A percentile compares a stretch with the other conserved stretches of the same genome.
phyloP scores from a whole-genome alignment of 1,140 invertebrate genomes.

The Saxidomus purpurata region DNA sequence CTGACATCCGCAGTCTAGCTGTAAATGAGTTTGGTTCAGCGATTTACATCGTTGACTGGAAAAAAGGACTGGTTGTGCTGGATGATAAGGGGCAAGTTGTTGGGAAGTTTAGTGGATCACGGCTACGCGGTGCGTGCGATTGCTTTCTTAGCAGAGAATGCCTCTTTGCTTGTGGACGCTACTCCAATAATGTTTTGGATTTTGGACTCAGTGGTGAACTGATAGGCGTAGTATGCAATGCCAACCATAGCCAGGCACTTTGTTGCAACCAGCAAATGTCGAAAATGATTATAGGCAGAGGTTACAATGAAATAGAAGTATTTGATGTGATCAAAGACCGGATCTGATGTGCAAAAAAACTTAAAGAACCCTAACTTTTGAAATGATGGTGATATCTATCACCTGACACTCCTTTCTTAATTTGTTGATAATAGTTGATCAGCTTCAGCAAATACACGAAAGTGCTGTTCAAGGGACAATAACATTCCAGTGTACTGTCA shows the following conservation, averaged over 20 bases:
- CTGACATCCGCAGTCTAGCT: neutral
- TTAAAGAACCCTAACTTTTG: too few relatives aligned
- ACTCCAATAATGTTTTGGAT: neutral
- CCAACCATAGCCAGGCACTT: neutral
- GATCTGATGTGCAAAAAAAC: too few relatives aligned
- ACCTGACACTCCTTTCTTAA: too few relatives aligned
- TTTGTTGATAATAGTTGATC: too few relatives aligned
- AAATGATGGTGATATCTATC: too few relatives aligned
- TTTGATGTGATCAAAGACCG: neutral
- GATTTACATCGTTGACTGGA: neutral
- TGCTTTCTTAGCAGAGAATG: neutral
- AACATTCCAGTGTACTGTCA: too few relatives aligned
- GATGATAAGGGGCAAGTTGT: neutral
- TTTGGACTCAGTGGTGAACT: neutral
- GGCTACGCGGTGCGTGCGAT: neutral
- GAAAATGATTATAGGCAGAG: neutral
- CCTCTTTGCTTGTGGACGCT: neutral
- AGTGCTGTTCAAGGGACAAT: too few relatives aligned
- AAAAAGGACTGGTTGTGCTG: neutral
- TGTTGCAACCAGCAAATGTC: neutral
- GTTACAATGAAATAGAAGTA: too few relatives aligned
- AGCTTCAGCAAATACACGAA: too few relatives aligned
- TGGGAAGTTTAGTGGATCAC: neutral
- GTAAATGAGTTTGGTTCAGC: neutral
- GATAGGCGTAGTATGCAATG: neutral